Evolutionary conservation across 2,113 vertebrate genomes (phyloP).

Genomic region (Geococcyx californianus): DNA sequence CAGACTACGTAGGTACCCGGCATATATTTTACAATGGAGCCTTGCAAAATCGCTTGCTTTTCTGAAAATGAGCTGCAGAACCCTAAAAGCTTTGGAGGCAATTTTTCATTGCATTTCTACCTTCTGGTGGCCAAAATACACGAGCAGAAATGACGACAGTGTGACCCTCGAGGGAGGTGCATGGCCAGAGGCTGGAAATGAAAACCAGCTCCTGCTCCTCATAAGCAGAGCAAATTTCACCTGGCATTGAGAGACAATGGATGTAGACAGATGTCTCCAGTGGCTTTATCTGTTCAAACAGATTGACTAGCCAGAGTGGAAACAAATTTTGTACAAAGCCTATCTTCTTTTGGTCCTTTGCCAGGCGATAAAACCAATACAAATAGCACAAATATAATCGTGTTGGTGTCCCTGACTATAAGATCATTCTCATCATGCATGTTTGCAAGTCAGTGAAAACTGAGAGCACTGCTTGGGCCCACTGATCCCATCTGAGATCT

Average conservation of each 20-base stretch:
- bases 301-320: neutral
- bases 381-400: neutral
- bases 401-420: neutral
- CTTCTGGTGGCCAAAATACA: neutral
- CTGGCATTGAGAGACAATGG: rapidly evolving
- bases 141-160: neutral
- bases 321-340: neutral
- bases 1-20: neutral
- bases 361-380: neutral
- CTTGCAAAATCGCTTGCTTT: neutral
- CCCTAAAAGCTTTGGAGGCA: neutral
- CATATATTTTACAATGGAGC: neutral
- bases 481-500: neutral
- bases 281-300: neutral
- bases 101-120: neutral
- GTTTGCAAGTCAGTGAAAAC: neutral
- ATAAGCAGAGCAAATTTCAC: neutral
- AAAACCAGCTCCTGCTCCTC: neutral
- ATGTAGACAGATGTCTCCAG: neutral
- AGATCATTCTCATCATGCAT: neutral
- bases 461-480: too few species aligned
- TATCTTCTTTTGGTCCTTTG: neutral
- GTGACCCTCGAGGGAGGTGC: neutral
- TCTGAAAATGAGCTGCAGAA: neutral
- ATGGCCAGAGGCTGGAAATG: neutral